phyloP scores from a whole-genome alignment of 2,113 vertebrate genomes.

The Channa argus region DNA sequence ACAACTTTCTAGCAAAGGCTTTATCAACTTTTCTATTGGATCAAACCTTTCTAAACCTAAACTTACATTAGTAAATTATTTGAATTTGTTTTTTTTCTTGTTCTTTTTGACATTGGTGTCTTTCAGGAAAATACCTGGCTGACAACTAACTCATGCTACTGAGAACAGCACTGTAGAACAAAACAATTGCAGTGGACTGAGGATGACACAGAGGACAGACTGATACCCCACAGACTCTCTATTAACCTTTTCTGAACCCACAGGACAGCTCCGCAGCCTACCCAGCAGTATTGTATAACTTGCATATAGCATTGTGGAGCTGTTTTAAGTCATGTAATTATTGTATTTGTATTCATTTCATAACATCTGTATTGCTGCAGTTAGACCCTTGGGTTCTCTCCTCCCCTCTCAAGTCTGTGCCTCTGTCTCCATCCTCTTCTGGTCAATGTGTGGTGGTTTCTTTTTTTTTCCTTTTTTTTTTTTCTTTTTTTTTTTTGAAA shows the following conservation, averaged over 20 bases:
- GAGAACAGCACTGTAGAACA: constrained; percentile 63
- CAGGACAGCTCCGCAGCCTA: constrained; percentile 80
- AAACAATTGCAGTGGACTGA: constrained; percentile 44
- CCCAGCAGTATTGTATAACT: constrained; percentile 94
- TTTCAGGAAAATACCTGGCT: constrained; percentile 95
- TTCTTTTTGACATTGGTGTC: background rate
- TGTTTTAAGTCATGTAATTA: constrained; percentile 93
- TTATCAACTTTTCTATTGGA: too few species aligned
- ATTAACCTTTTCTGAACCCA: constrained; percentile 68
- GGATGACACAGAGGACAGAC: constrained; percentile 66
- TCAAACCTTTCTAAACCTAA: too few species aligned
- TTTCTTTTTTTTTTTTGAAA: constrained; percentile 28
- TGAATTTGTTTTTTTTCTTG: too few species aligned
- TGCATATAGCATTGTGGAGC: constrained; percentile 92
- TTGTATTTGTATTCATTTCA: constrained; percentile 95
- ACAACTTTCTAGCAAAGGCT: too few species aligned
- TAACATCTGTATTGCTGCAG: constrained; percentile 78
- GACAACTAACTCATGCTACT: constrained; percentile 87
- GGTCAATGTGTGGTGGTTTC: constrained; percentile 61
- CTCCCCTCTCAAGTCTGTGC: constrained; percentile 50
- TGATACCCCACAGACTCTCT: constrained; percentile 54
- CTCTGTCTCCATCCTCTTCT: constrained; percentile 66
- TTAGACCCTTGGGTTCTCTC: constrained; percentile 71
- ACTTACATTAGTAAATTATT: too few species aligned
- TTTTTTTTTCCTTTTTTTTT: too few species aligned